phyloP scores from a whole-genome alignment of 2,888 invertebrate species.

The Chrysolina oricalcia region DNA sequence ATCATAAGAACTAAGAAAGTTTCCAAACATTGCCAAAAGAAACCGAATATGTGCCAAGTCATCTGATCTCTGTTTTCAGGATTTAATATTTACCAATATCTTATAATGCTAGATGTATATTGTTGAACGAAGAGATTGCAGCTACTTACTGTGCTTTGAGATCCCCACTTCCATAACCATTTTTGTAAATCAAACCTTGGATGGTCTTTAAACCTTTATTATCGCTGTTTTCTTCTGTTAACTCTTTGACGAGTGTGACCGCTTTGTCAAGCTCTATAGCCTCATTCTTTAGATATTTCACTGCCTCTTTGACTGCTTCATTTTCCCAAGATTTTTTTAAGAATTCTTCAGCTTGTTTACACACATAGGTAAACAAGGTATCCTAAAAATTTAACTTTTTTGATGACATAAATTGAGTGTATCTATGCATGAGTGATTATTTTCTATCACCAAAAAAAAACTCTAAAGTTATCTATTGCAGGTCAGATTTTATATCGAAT shows the following conservation, averaged over 20 bases:
- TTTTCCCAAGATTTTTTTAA: conserved; percentile 82
- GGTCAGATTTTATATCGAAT: not conserved
- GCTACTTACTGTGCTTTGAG: conserved; percentile 91
- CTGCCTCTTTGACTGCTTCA: conserved; percentile 79
- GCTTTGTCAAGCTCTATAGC: conserved; percentile 74
- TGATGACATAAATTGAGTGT: no score
- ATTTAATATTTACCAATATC: no score
- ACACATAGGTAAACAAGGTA: conserved; percentile 84
- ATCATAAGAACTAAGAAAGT: no score
- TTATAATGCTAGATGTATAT: no score
- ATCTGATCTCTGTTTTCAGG: no score
- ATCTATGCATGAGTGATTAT: no score
- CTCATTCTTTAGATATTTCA: conserved; percentile 77
- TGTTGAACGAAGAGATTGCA: no score
- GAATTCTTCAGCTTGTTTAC: conserved; percentile 81
- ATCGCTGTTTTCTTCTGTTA: conserved; percentile 88
- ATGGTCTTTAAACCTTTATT: conserved; percentile 86
- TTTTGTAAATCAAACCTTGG: conserved; percentile 93
- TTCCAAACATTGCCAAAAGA: not conserved
- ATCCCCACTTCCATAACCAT: conserved; percentile 85
- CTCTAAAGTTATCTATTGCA: not conserved
- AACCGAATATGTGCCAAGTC: no score
- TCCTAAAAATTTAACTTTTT: conserved; percentile 74
- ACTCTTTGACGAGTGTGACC: conserved; percentile 83
- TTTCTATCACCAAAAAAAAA: no score